Evolutionary conservation across 2,797 vertebrate genomes (phyloP).

Genomic region (Coendou prehensilis): DNA sequence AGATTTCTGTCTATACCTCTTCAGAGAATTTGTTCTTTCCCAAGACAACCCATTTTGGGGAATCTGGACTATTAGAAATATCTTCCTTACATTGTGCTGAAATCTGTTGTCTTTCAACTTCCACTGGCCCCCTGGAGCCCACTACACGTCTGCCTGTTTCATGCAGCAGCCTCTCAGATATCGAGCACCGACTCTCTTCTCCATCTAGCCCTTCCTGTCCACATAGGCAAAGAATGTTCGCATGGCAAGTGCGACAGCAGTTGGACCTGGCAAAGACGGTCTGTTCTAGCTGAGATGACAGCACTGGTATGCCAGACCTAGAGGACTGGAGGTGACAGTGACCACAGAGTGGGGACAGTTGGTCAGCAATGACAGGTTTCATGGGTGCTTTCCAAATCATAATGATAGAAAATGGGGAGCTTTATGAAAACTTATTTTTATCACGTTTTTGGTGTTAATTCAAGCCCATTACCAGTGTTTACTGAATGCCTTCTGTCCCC

Average conservation of each 20-base stretch:
- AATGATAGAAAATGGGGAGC: not conserved
- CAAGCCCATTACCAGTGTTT: not conserved
- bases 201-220: not conserved
- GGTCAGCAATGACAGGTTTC: not conserved
- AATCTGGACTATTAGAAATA: not conserved
- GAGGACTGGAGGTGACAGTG: not conserved
- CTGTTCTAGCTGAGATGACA: rapidly evolving
- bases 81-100: not conserved
- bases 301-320: not conserved
- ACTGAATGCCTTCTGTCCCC: not conserved
- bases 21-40: not conserved
- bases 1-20: not conserved
- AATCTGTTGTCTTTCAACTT: not conserved
- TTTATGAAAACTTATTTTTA: not conserved
- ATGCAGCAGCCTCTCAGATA: not conserved
- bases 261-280: not conserved
- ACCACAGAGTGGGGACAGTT: not conserved
- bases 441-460: not conserved
- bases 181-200: not conserved
- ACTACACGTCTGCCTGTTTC: not conserved
- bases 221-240: not conserved
- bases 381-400: not conserved
- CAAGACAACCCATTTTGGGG: not conserved
- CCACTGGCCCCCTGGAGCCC: not conserved
- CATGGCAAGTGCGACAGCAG: not conserved